These are phyloP conservation scores for Nephrotoma flavescens DNA, from an alignment of 2,888 invertebrate genomes.

Conservation along the genomic window DNA sequence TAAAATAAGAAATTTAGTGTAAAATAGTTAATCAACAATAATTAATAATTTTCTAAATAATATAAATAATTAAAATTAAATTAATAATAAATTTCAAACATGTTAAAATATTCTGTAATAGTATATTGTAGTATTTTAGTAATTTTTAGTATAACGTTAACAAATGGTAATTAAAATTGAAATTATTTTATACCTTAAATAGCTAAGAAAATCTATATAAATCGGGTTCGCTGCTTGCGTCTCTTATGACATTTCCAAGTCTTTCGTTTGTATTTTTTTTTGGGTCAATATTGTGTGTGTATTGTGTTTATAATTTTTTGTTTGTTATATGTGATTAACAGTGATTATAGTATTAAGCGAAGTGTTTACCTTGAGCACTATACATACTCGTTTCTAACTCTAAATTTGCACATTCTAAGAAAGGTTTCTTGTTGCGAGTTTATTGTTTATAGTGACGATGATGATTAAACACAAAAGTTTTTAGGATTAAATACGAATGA, in stretches of 20 bases:
- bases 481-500: not conserved
- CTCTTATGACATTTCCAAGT: not conserved
- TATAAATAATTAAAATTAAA: not conserved
- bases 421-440: not conserved
- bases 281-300: not conserved
- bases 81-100: not conserved
- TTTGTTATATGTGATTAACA: not conserved
- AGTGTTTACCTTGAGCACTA: not conserved
- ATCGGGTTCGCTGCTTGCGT: not conserved
- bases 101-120: not conserved
- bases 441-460: too few species aligned
- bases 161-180: not conserved
- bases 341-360: not conserved
- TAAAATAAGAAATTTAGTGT: not conserved
- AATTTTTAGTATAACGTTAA: not conserved
- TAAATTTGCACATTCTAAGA: not conserved
- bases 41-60: not conserved
- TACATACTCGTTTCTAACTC: not conserved
- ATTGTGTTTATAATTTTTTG: not conserved
- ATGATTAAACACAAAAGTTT: not conserved
- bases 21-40: not conserved
- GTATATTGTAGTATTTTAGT: not conserved
- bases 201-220: not conserved
- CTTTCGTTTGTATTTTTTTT: not conserved
- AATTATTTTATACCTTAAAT: not conserved